These are phyloP conservation scores for Adelognathus sp. DNA, from an alignment of 2,888 invertebrate genomes.

Conservation along the genomic window DNA sequence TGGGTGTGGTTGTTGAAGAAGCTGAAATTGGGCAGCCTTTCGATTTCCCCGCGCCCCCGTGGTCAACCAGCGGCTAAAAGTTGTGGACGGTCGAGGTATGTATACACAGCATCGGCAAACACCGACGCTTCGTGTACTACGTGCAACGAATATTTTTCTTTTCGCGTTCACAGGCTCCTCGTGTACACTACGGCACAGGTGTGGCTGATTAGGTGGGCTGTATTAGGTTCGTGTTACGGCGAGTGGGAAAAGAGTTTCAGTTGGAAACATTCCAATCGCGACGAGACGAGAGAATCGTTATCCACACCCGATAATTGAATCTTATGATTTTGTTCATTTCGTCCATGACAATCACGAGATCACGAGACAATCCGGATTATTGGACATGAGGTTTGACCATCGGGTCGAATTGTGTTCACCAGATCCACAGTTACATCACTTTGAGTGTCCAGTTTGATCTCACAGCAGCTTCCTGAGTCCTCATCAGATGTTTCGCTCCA, in stretches of 20 bases:
- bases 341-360: neutral
- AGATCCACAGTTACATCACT: no score
- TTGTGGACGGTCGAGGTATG: slow-evolving; percentile 19
- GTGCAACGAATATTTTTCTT: slow-evolving; percentile 37
- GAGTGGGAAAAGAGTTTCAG: slow-evolving; percentile 4
- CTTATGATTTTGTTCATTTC: neutral
- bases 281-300: neutral
- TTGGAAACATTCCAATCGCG: neutral
- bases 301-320: neutral
- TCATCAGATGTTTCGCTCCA: no score
- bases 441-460: no score
- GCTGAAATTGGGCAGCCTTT: slow-evolving; percentile 32
- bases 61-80: slow-evolving; percentile 28
- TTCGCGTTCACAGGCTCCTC: slow-evolving; percentile 17
- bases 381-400: no score
- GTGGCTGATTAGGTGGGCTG: slow-evolving; percentile 25
- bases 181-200: slow-evolving; percentile 11
- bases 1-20: neutral
- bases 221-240: neutral
- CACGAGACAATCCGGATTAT: no score
- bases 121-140: slow-evolving; percentile 37
- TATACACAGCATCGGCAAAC: slow-evolving; percentile 26
- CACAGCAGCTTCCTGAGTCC: no score
- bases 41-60: slow-evolving; percentile 38
- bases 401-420: no score